Evolutionary conservation across 2,888 invertebrate genomes (phyloP).

Genomic region (Standfussiana lucernea): DNA sequence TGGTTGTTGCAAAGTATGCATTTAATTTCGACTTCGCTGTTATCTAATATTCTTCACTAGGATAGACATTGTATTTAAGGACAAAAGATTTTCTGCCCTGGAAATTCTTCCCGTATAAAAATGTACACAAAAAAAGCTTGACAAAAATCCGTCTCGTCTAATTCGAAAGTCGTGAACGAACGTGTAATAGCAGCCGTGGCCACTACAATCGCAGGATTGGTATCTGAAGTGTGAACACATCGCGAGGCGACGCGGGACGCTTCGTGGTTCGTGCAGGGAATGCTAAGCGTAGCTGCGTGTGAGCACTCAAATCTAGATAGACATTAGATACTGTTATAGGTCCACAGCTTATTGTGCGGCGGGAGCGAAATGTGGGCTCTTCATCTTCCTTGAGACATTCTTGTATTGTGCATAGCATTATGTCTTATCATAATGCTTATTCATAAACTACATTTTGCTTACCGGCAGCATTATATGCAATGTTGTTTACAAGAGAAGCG

Average conservation of each 20-base stretch:
- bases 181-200: slow-evolving; percentile 40
- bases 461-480: slow-evolving; percentile 6
- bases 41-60: too few species aligned
- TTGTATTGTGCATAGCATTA: slow-evolving; percentile 26
- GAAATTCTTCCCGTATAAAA: neutral
- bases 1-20: too few species aligned
- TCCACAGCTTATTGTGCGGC: slow-evolving; percentile 37
- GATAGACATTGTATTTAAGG: neutral
- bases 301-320: slow-evolving; percentile 75
- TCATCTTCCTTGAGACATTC: slow-evolving; percentile 63
- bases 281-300: slow-evolving; percentile 77
- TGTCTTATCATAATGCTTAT: slow-evolving; percentile 23
- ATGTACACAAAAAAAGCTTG: neutral
- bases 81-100: neutral
- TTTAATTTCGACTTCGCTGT: neutral
- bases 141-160: slow-evolving; percentile 19
- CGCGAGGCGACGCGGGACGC: slow-evolving; percentile 67
- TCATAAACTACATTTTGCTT: slow-evolving; percentile 14
- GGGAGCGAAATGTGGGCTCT: slow-evolving; percentile 48
- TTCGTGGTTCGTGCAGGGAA: slow-evolving; percentile 74
- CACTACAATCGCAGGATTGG: slow-evolving; percentile 59
- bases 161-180: slow-evolving; percentile 48
- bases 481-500: neutral
- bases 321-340: slow-evolving; percentile 70
- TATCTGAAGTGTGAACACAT: slow-evolving; percentile 77